A percentile compares a stretch with the other conserved stretches of the same genome.
Evolutionary conservation across 2,888 invertebrate genomes (phyloP).

Genomic region (Sphinx pinastri): DNA sequence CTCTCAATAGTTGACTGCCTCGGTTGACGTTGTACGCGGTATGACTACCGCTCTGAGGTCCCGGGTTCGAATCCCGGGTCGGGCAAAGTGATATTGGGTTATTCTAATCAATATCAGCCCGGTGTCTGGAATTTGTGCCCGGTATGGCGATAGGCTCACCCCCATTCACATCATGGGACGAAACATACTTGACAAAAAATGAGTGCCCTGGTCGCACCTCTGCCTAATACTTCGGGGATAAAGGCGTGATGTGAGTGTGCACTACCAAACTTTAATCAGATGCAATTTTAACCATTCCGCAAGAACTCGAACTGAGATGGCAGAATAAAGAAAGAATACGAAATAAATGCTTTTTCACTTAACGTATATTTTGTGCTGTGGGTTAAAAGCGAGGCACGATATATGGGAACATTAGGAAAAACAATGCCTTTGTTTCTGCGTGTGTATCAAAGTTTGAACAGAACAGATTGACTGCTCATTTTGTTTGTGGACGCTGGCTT

Average conservation of each 20-base stretch:
- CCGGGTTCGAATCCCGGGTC: too few species aligned
- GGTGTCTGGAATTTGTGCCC: not conserved
- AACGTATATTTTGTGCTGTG: slow-evolving; percentile 60
- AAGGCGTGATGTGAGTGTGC: too few species aligned
- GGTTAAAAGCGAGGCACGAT: slow-evolving; percentile 66
- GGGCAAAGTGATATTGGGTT: too few species aligned
- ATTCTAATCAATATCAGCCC: too few species aligned
- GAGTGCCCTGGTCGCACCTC: too few species aligned
- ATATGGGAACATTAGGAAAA: slow-evolving; percentile 71
- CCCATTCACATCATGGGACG: too few species aligned
- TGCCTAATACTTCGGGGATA: too few species aligned
- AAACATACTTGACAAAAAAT: too few species aligned
- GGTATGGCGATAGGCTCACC: too few species aligned
- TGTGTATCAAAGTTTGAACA: slow-evolving; percentile 56
- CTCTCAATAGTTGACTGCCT: too few species aligned
- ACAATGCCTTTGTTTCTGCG: slow-evolving; percentile 64
- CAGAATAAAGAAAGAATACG: slow-evolving; percentile 58
- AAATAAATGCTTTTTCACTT: slow-evolving; percentile 72
- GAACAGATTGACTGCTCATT: slow-evolving; percentile 54
- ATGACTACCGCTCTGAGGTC: too few species aligned
- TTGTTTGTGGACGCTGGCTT: slow-evolving; percentile 41
- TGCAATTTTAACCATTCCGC: slow-evolving; percentile 23
- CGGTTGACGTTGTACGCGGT: too few species aligned
- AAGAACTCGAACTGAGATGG: slow-evolving; percentile 47
- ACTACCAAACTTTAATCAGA: not conserved